Evolutionary conservation across 2,113 vertebrate species (phyloP), one percentile per base, ranked within the genome.

Genomic region (Scartelaos histophorus): DNA sequence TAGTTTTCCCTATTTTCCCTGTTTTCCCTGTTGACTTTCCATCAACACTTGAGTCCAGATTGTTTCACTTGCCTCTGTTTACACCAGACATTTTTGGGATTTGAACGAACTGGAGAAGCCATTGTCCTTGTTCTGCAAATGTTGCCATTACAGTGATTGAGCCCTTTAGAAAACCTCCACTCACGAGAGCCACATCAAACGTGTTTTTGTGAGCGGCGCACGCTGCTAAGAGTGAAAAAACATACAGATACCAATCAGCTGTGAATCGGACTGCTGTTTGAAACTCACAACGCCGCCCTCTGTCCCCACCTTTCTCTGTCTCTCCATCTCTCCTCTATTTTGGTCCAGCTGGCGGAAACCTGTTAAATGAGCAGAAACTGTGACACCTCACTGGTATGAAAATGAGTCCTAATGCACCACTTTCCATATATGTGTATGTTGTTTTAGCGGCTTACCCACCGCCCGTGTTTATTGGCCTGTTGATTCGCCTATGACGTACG

Each of bases 41-140:
- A 89, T 87, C 87, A 89, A 87, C 89, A 85, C 83, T 88, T 88
- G 86, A 90, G 72, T 84, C 74, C 80, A 85, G 80, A 89, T 90
- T 86, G 87, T 86, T 88, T 87, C 60, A 51, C 61, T 66, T 79
- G 66, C 64, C 61, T 69, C 74, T 88, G 83, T 88, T 89, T 92
- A 90, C 82, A 80, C 72, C 69, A 66, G 71, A 67, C 34, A 45
- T 54, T 34, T 74, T 34, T 78, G 71, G 71, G 56, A 88, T 88
- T 86, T 82, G 83, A 74, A 29, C 24, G 65, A 74, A 46, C 75
- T 79, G 73, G 69, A 82, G 82, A 80, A 58, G 71, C 82, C 79
- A 90, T 90, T 92, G 91, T 92, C 86, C 77, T 58, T 3, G 22
- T 60, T 29, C 15, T 49, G 43, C 82, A 74, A 78, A 87, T 79